Conservation (phyloP, 1,140 invertebrate genomes). For the Vanessa atalanta region DNA sequence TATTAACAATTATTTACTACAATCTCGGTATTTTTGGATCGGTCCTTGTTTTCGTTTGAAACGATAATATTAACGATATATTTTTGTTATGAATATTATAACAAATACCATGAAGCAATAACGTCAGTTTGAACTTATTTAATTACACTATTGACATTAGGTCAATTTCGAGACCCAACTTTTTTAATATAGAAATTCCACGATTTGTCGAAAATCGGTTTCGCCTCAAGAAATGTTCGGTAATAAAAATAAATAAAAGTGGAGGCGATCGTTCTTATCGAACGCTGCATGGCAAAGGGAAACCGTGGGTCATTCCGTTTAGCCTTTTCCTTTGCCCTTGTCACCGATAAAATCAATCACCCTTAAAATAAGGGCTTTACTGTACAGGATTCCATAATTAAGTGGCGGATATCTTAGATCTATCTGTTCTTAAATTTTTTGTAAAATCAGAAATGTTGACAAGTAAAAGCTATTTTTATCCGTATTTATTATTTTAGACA, state of each 20-base stretch:
- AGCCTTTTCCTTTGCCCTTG: slow-evolving; percentile 33
- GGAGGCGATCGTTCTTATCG: slow-evolving; percentile 23
- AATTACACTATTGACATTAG: background rate
- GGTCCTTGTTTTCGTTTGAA: too few species aligned
- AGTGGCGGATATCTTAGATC: slow-evolving; percentile 13
- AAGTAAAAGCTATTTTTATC: too few species aligned
- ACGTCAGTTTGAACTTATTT: too few species aligned
- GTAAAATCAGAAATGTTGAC: background rate
- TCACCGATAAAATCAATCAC: slow-evolving; percentile 44
- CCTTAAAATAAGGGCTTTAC: slow-evolving; percentile 32
- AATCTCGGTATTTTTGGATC: too few species aligned
- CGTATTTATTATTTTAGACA: too few species aligned
- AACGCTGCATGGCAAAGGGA: slow-evolving; percentile 28
- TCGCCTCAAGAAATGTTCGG: slow-evolving; percentile 15
- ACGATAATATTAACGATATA: too few species aligned
- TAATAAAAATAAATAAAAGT: slow-evolving; percentile 35
- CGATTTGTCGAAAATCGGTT: slow-evolving; percentile 16
- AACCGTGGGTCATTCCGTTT: slow-evolving; percentile 30
- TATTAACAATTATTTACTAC: too few species aligned
- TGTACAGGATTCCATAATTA: slow-evolving; percentile 28
- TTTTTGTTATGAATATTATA: too few species aligned
- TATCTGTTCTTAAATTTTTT: background rate
- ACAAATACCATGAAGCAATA: too few species aligned
- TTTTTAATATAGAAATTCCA: slow-evolving; percentile 5
- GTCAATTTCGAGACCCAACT: background rate